Conservation (phyloP, 2,113 vertebrate species). For the Chionis minor region DNA sequence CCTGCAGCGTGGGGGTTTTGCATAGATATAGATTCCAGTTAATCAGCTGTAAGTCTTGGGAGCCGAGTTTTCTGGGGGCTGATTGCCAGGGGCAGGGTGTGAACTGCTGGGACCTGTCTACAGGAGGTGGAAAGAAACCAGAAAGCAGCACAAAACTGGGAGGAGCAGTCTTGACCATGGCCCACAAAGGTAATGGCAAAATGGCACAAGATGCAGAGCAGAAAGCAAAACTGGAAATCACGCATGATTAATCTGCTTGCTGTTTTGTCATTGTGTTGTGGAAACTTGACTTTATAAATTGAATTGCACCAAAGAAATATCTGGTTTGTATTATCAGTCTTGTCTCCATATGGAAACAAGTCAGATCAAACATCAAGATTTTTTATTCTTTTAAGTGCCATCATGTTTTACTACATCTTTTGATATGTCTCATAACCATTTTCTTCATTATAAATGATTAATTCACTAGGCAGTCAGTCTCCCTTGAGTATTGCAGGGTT, state of each 20-base stretch:
- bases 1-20: background rate
- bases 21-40: background rate
- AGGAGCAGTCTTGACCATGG: background rate
- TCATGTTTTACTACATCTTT: conserved; percentile 7
- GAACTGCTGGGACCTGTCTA: background rate
- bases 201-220: background rate
- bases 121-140: background rate
- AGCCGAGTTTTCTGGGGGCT: background rate
- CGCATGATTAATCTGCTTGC: background rate
- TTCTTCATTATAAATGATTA: conserved; percentile 6
- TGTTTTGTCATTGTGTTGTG: background rate
- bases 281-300: background rate
- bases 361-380: background rate
- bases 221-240: background rate
- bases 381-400: background rate
- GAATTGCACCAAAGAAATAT: background rate
- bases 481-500: background rate
- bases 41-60: background rate
- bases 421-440: background rate
- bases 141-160: background rate
- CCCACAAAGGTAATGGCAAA: background rate
- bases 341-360: conserved; percentile 5
- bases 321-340: conserved; percentile 19
- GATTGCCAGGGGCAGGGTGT: no score
- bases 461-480: background rate